Evolutionary conservation across 2,797 vertebrate species (phyloP), one percentile per base, ranked within the genome.

Genomic region (Syndactyla subalaris): DNA sequence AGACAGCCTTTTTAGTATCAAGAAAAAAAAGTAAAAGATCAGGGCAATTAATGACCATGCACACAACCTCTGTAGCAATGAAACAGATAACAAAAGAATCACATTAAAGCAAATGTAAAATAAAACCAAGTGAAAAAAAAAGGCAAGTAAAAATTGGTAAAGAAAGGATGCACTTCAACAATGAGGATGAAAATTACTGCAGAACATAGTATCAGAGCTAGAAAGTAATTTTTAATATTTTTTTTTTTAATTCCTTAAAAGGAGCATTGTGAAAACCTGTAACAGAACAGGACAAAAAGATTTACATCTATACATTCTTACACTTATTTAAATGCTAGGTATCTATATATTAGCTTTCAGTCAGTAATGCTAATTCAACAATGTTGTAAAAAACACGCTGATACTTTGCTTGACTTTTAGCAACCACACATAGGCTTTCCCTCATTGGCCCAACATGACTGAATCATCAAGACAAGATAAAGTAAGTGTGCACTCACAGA

Each of bases 401-500:
- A 43, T 46, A 17, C 14, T 63, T 27, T n/a, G 43, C 43, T 45
- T 21, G 4, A 85, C 71, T 22, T 81, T 43, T 52, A 63, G 17
- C 29, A 38, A 39, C n/a, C 48, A 34, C 18, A 43, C 23, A 81
- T 0, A 51, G 36, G 27, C 24, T 51, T 30, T 34, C 21, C 18
- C 9, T 34, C 51, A 39, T 2, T 67, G 15, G 41, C 49, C 12
- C 54, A 62, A 13, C 9, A 26, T 8, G 32, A 79, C 15, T n/a
- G 48, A 45, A 61, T 24, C 22, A 78, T 29, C 1, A 4, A 67
- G 14, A 62, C 10, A 7, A 84, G 8, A n/a, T 1, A 51, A 81
- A n/a, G 14, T 5, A 52, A 1, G 8, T 10, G 26, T 5, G 15
- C 10, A 49, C 10, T 24, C 48, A 52, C 0, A 49, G 38, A 68